Base-by-base conservation (phyloP, 2,113 vertebrate genomes). In the Aviceda subcristata region DNA sequence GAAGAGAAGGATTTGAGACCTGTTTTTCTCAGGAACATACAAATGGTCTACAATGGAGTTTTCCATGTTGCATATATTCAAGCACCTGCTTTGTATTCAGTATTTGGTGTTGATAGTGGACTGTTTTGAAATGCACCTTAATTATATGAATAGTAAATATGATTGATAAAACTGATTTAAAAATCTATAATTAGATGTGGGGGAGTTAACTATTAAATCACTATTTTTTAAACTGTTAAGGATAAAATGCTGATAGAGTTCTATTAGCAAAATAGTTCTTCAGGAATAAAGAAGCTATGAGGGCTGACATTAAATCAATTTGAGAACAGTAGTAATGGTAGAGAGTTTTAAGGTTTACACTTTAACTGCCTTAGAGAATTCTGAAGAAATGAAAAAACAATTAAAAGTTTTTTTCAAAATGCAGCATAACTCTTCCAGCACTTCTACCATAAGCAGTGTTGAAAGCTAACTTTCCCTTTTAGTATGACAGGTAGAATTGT, bases 401-500 rank as follows among this genome's bases (percentile, higher is more conserved):
- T 82, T 43, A 84, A 83, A 76, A 78, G 16, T 8, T 79, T 92
- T 74, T 93, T 91, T 59, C 69, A 92, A 94, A 96, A 95, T 87
- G 88, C 91, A 95, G 23, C 16, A 55, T 72, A 88, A 77, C 39
- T 63, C 83, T 94, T 94, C 78, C 68, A 91, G 62, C 63, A 95
- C 76, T 90, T 98, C 95, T 84, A 51, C 86, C 75, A 68, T 74
- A 87, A 32, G 51, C 38, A 48, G 76, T 64, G 83, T 60, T 64
- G 85, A 98, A 96, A 98, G 81, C 93, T 90, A 85, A 73, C 86
- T 96, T 92, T 96, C 92, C 84, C 69, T 97, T 98, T 98, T 85
- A 97, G 87, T 85, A 83, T 86, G 97, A 98, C 97, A 98, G 96
- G 94, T 95, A 93, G 95, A 98, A 98, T 95, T 98, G 96, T 98